Conservation (phyloP, 2,888 invertebrate genomes). For the Sepiola atlantica region DNA sequence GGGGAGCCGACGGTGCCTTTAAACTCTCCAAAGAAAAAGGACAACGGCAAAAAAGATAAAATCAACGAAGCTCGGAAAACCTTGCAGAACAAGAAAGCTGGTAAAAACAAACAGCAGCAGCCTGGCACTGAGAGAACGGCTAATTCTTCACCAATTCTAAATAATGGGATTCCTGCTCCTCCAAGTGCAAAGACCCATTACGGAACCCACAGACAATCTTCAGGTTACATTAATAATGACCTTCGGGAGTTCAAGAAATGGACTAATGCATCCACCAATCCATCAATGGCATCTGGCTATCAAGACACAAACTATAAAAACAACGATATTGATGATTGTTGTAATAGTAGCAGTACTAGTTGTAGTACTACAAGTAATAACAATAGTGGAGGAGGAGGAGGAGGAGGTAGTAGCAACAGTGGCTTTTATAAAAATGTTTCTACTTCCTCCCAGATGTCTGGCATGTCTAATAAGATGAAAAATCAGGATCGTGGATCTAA, state of each 20-base stretch:
- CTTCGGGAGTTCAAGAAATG: constrained; percentile 61
- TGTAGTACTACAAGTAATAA: neutral
- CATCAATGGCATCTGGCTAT: neutral
- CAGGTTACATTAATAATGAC: constrained; percentile 72
- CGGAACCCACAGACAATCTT: constrained; percentile 59
- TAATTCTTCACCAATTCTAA: constrained; percentile 62
- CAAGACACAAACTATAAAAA: neutral
- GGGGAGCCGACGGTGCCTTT: constrained; percentile 35
- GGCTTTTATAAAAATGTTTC: neutral
- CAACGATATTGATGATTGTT: neutral
- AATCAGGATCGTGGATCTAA: constrained; percentile 2
- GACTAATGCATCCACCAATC: constrained; percentile 53
- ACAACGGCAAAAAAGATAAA: constrained; percentile 54
- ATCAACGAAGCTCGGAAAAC: constrained; percentile 63
- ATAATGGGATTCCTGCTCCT: constrained; percentile 62
- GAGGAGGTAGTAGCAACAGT: constrained; percentile 34
- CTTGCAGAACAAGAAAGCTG: constrained; percentile 58
- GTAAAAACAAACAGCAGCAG: constrained; percentile 55
- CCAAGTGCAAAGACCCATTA: constrained; percentile 53
- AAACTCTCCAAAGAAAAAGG: constrained; percentile 35
- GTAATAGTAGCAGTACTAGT: constrained; percentile 35
- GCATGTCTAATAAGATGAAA: constrained; percentile 32
- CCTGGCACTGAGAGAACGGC: constrained; percentile 49
- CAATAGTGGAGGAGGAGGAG: constrained; percentile 47
- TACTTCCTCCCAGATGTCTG: constrained; percentile 36